Evolutionary conservation across 30 jellyfish, hydroid and myxozoan genomes (phyloP).

Genomic region (Aurelia aurita): DNA sequence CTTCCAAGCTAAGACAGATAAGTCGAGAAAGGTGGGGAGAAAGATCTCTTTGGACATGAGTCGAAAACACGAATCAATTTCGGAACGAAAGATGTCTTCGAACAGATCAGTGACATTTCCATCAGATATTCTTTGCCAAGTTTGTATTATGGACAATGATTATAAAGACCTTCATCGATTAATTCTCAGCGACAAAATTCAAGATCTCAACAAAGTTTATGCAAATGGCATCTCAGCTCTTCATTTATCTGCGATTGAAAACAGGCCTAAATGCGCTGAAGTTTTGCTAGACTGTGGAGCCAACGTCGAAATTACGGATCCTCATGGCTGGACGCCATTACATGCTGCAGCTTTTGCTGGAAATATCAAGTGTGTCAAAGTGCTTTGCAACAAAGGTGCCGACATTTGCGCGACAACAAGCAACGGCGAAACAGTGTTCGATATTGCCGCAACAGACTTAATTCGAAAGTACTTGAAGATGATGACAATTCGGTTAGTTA

Average conservation of each 20-base stretch:
- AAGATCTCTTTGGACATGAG: not conserved
- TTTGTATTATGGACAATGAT: slow-evolving; percentile 71
- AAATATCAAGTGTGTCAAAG: slow-evolving; percentile 52
- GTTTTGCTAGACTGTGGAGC: slow-evolving; percentile 77
- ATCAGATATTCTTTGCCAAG: slow-evolving; percentile 65
- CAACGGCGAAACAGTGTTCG: slow-evolving; percentile 82
- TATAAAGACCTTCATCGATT: slow-evolving; percentile 48
- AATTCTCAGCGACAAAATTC: slow-evolving; percentile 40
- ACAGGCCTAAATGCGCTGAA: slow-evolving; percentile 59
- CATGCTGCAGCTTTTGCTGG: slow-evolving; percentile 84
- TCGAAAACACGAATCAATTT: no score
- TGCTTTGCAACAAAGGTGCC: slow-evolving; percentile 59
- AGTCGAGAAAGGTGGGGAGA: slow-evolving; percentile 2
- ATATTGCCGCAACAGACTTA: slow-evolving; percentile 65
- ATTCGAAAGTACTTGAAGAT: slow-evolving; percentile 59
- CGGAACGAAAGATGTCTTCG: not conserved
- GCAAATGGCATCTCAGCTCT: slow-evolving; percentile 73
- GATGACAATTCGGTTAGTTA: slow-evolving; percentile 59
- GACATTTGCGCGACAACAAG: slow-evolving; percentile 70
- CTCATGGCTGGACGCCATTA: slow-evolving; percentile 87
- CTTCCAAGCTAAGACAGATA: slow-evolving; percentile 18
- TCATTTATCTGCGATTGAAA: slow-evolving; percentile 74
- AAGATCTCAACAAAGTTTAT: slow-evolving; percentile 63
- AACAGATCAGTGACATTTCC: slow-evolving; percentile 69
- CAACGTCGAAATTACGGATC: slow-evolving; percentile 61